Evolutionary conservation across 1,140 invertebrate species (phyloP).

Genomic region (Drosophila dunni): DNA sequence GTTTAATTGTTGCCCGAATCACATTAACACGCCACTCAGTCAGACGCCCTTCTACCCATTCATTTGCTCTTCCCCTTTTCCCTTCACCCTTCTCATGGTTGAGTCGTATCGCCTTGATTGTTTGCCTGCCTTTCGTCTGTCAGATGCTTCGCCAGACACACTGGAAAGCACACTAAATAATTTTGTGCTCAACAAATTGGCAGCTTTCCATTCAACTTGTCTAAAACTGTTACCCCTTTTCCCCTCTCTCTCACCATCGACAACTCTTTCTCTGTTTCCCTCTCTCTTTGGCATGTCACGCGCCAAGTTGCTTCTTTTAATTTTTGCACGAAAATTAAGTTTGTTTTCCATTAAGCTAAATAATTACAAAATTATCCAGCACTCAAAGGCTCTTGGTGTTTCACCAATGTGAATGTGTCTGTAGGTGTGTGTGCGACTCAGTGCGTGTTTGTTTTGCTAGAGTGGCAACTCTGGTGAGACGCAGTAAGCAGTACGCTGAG

Average conservation of each 20-base stretch:
- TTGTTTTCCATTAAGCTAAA: slow-evolving; percentile 83
- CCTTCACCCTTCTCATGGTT: background rate
- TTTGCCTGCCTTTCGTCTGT: slow-evolving; percentile 38
- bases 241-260: background rate
- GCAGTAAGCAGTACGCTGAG: slow-evolving; percentile 27
- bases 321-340: slow-evolving; percentile 74
- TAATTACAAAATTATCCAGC: slow-evolving; percentile 80
- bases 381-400: slow-evolving; percentile 53
- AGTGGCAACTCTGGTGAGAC: slow-evolving; percentile 45
- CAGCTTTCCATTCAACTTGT: slow-evolving; percentile 58
- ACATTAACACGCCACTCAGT: slow-evolving; percentile 61
- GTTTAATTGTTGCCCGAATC: slow-evolving; percentile 64
- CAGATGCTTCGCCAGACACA: slow-evolving; percentile 43
- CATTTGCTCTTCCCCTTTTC: background rate
- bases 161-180: slow-evolving; percentile 39
- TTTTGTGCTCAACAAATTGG: slow-evolving; percentile 57
- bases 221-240: slow-evolving; percentile 36
- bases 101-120: slow-evolving; percentile 9
- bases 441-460: slow-evolving; percentile 44
- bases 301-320: slow-evolving; percentile 48
- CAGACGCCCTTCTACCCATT: background rate
- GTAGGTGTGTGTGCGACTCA: slow-evolving; percentile 22
- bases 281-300: slow-evolving; percentile 20
- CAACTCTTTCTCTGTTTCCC: background rate
- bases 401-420: background rate